Base-by-base conservation (phyloP, 2,113 vertebrate genomes). In the Engraulis encrasicolus region DNA sequence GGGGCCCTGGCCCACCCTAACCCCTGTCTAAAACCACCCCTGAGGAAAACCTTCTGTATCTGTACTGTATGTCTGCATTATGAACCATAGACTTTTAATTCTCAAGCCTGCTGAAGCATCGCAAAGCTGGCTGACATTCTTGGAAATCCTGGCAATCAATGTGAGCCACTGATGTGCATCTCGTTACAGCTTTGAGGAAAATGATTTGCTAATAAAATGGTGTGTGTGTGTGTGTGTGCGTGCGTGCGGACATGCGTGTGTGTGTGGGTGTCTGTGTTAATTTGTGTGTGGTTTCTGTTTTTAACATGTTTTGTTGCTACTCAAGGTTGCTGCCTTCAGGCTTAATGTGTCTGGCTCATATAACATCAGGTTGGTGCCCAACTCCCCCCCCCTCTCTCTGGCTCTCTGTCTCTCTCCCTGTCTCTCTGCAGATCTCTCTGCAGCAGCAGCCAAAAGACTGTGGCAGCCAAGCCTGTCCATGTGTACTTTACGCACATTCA, bases 331-430 rank as follows among this genome's bases (percentile, higher is more conserved):
- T 74, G 66, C 66, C 66, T 74, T 36, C 34, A 2, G 66, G 66
- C 23, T 34, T 14, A 74, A 31, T 11, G 31, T 27, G 14, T 3
- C 31, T 34, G 66, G 66, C 66, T 74, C 20, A 27, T 23, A 66
- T 66, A 66, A 66, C 58, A 66, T 66, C 66, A 74, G 66, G 66
- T 31, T 34, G 66, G 34, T 74, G 66, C 31, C 66, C 40, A 9
- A 45, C 9, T 45, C 40, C 9, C 50, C 19, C 18, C 14, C 50
- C 19, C 50, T 17, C 50, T 52, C 50, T n/a, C 58, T 23, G 2
- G 7, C 58, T 9, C 23, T 61, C 58, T 23, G n/a, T 61, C n/a
- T 12, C 66, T 15, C 66, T 15, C 15, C 23, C 15, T 34, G n/a
- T 66, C 58, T 34, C 27, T 45, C 40, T 45, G 4, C 9, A 3